These are phyloP conservation scores for Andrena dorsata DNA, from an alignment of 2,888 invertebrate species.

Conservation along the genomic window DNA sequence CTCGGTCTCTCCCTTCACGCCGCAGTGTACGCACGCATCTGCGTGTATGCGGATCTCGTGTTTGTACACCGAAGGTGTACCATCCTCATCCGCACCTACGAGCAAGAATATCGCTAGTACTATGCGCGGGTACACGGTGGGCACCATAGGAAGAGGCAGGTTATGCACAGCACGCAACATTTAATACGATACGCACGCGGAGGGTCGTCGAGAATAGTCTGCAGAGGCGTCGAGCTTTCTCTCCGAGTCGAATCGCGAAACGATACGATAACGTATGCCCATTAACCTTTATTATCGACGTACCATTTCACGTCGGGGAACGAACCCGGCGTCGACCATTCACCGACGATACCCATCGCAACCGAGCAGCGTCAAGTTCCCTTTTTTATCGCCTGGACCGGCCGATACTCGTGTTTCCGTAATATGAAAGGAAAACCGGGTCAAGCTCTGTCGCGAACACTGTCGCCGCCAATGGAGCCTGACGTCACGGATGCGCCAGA, in stretches of 20 bases:
- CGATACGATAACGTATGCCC: constrained; percentile 41
- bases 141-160: constrained; percentile 76
- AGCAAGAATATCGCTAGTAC: constrained; percentile 56
- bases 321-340: neutral
- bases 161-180: constrained; percentile 75
- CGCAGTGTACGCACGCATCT: constrained; percentile 27
- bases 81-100: constrained; percentile 72
- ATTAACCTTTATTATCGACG: constrained; percentile 46
- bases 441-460: constrained; percentile 29
- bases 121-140: constrained; percentile 71
- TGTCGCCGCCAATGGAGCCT: constrained; percentile 77
- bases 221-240: constrained; percentile 79
- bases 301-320: constrained; percentile 16
- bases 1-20: constrained; percentile 8
- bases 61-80: constrained; percentile 58
- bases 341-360: neutral
- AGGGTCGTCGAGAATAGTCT: constrained; percentile 68
- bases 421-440: constrained; percentile 58
- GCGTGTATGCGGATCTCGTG: constrained; percentile 41
- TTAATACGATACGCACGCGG: constrained; percentile 76
- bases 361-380: neutral
- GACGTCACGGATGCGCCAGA: constrained; percentile 83
- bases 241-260: constrained; percentile 42
- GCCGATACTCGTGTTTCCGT: constrained; percentile 17
- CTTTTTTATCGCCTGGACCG: neutral